Conservation (phyloP, 2,797 vertebrate species). For the Eutrigla gurnardus region DNA sequence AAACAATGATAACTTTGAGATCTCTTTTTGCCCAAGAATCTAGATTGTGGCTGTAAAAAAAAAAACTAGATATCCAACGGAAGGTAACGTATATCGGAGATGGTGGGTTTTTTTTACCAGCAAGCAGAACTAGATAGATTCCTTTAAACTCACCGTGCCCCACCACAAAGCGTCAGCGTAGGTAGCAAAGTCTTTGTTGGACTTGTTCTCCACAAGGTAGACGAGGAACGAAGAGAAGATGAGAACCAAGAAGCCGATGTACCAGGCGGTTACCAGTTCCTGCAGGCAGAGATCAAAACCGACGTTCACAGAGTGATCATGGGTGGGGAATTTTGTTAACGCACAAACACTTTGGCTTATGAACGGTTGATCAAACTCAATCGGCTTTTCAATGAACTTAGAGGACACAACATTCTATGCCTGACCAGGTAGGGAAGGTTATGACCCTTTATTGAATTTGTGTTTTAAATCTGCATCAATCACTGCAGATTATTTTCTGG, state of each 20-base stretch:
- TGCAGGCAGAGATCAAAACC: constrained; percentile 70
- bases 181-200: constrained; percentile 95
- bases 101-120: neutral
- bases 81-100: neutral
- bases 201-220: constrained; percentile 98
- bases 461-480: constrained; percentile 11
- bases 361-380: constrained; percentile 3
- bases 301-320: constrained; percentile 21
- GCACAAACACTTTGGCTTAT: constrained; percentile 10
- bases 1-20: neutral
- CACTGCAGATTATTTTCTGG: constrained; percentile 9
- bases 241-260: constrained; percentile 98
- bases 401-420: neutral
- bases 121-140: neutral
- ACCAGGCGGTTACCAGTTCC: constrained; percentile 99
- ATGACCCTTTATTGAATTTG: neutral
- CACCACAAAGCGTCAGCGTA: constrained; percentile 99
- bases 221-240: constrained; percentile 99
- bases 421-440: neutral
- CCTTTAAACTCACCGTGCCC: constrained; percentile 92
- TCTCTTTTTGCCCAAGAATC: constrained; percentile 25
- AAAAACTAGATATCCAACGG: neutral
- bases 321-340: neutral
- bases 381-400: constrained; percentile 1
- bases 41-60: neutral